Evolutionary conservation across 2,113 vertebrate genomes (phyloP).

Genomic region (Myotis brandtii): DNA sequence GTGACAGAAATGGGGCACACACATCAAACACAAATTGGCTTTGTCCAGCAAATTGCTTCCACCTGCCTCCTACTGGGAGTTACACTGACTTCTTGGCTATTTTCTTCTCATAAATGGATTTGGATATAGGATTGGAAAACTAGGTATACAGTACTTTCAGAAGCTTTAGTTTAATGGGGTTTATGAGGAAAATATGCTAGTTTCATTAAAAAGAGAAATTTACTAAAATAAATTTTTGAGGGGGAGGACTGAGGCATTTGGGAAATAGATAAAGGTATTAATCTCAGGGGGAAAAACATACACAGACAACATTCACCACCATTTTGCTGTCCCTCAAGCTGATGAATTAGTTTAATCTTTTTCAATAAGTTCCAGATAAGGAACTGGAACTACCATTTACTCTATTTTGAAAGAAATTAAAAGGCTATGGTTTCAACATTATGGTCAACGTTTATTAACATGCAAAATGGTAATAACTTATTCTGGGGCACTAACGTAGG

Average conservation of each 20-base stretch:
- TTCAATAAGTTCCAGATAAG: not conserved
- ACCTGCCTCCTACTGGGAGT: not conserved
- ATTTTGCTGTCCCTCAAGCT: not conserved
- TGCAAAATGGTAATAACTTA: not conserved
- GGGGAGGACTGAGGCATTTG: not conserved
- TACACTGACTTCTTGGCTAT: not conserved
- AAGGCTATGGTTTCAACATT: not conserved
- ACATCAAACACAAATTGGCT: constrained; percentile 31
- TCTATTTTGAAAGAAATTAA: constrained; percentile 18
- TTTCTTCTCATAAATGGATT: constrained; percentile 16
- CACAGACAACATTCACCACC: not conserved
- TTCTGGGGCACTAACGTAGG: not conserved
- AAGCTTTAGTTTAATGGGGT: constrained; percentile 26
- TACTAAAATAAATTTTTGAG: not conserved
- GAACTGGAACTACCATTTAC: not conserved
- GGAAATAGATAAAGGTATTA: not conserved
- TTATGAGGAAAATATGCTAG: constrained; percentile 17
- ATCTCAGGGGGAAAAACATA: not conserved
- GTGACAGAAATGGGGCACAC: not conserved
- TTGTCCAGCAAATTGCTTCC: constrained; percentile 39
- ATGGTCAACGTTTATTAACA: not conserved
- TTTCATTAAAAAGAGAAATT: not conserved
- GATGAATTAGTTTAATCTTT: constrained; percentile 17
- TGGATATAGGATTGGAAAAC: not conserved
- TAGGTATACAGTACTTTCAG: not conserved